Evolutionary conservation across 2,113 vertebrate species (phyloP), one percentile per base, ranked within the genome.

Genomic region (Tenrec ecaudatus): DNA sequence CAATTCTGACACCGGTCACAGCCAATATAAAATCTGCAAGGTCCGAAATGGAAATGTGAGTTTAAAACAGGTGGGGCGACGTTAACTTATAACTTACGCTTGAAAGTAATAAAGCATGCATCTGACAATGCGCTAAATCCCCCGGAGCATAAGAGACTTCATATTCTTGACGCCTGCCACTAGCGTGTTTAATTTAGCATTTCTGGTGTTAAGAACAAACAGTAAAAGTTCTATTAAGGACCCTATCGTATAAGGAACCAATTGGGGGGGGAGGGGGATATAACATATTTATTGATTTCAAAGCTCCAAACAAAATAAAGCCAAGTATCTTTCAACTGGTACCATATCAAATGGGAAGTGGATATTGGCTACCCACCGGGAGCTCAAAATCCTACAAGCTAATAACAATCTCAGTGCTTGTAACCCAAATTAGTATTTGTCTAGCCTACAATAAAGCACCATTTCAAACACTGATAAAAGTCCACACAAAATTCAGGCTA

Each of bases 1-100:
- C 99, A 99, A 97, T 99, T 99, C 98, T 99, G 99, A 97, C 99
- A 99, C 66, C 99, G 99, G 97, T 99, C 99, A 23, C 99, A 99
- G 97, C 99, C 99, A 69, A 99, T 99, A 97, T 99, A 99, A 97
- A 99, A 99, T 97, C 99, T 99, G 97, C 36, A 97, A 97, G 93
- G 93, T 90, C 96, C 97, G 96, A 94, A 94, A 68, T 85, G 31
- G 97, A 97, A 88, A 9, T 6, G 90, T 98, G 81, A 98, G 95
- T 7, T 76, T 73, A 69, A 62, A 85, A 81, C 82, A 62, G 78
- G 87, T 23, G 15, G 83, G 84, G 40, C 60, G 20, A 4, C 6
- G 15, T 33, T 29, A 10, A 10, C 47, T 88, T 92, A 92, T 62
- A n/a, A 88, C 91, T 91, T 17, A n/a, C n/a, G 86, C 94, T 92